Percentiles rank a stretch among this genome's conserved stretches.
Evolutionary conservation across 2,113 vertebrate genomes (phyloP).

Genomic region (Cardinalis cardinalis): DNA sequence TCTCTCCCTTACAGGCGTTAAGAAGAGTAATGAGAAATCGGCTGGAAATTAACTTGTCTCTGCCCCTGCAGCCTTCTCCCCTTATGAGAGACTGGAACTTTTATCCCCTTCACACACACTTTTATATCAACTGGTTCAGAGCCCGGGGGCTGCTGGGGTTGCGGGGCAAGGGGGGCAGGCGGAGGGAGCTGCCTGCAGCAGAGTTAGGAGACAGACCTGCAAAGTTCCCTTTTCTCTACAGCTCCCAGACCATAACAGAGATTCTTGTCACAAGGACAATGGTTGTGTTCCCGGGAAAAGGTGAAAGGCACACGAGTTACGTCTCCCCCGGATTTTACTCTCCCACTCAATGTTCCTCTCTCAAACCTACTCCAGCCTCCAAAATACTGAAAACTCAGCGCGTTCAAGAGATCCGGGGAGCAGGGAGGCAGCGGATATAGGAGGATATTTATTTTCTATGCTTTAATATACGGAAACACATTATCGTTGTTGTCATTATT

Average conservation of each 20-base stretch:
- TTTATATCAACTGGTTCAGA: conserved; percentile 10
- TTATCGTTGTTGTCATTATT: not conserved
- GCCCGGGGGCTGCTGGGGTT: not conserved
- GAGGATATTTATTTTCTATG: not conserved
- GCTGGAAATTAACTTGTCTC: conserved; percentile 64
- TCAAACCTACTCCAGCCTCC: not conserved
- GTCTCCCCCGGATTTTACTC: not conserved
- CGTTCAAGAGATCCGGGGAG: not conserved
- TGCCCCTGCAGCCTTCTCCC: conserved; percentile 41
- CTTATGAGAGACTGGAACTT: conserved; percentile 26
- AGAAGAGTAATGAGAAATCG: conserved; percentile 66
- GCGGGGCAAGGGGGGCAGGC: not conserved
- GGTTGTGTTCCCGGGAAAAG: conserved; percentile 6
- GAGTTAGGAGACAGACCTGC: not conserved
- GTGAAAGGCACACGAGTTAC: conserved; percentile 31
- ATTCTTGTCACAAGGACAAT: conserved; percentile 33
- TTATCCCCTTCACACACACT: not conserved
- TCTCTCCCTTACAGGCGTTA: conserved; percentile 64
- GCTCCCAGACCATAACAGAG: conserved; percentile 36
- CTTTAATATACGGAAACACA: not conserved
- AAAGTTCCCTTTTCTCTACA: conserved; percentile 36
- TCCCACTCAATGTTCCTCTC: not conserved
- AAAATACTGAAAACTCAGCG: not conserved
- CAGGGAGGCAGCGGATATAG: not conserved
- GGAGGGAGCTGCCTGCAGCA: not conserved